These are phyloP conservation scores for Xiphophorus couchianus DNA, from an alignment of 2,113 vertebrate species.

Conservation along the genomic window DNA sequence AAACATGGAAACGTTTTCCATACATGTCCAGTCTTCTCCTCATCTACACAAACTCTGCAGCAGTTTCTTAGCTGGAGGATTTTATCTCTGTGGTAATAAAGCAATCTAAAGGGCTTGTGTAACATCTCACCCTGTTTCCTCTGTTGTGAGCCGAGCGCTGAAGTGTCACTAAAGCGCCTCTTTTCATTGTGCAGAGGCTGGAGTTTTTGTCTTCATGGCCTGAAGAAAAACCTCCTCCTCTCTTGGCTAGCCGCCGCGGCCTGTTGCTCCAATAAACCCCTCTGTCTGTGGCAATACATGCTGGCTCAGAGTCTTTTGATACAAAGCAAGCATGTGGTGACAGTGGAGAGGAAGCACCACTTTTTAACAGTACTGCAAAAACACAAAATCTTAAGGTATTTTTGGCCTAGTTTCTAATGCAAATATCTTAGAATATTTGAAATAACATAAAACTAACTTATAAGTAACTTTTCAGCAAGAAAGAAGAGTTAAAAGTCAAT, in stretches of 20 bases:
- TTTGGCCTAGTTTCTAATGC: too few relatives aligned
- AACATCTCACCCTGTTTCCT: background rate
- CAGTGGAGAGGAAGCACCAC: too few relatives aligned
- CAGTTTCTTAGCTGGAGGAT: background rate
- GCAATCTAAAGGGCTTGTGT: background rate
- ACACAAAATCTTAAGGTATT: too few relatives aligned
- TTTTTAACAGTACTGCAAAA: too few relatives aligned
- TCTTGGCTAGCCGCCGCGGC: background rate
- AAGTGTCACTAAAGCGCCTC: constrained; percentile 55
- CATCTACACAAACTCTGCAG: background rate
- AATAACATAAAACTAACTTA: too few relatives aligned
- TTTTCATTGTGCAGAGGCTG: constrained; percentile 39
- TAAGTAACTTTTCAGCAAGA: too few relatives aligned
- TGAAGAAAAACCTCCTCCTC: background rate
- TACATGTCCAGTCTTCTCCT: background rate
- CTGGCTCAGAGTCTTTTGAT: too few relatives aligned
- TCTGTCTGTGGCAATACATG: too few relatives aligned
- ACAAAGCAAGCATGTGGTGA: too few relatives aligned
- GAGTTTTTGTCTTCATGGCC: constrained; percentile 10
- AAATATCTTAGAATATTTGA: too few relatives aligned
- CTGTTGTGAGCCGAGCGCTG: constrained; percentile 39
- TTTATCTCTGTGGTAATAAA: background rate
- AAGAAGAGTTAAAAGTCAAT: too few relatives aligned
- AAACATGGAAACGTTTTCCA: constrained; percentile 50
- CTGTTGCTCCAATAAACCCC: constrained; percentile 25